Percentiles rank a stretch among this genome's conserved stretches.
Conservation (phyloP, 1,140 invertebrate species). For the Pteromalus puparum region DNA sequence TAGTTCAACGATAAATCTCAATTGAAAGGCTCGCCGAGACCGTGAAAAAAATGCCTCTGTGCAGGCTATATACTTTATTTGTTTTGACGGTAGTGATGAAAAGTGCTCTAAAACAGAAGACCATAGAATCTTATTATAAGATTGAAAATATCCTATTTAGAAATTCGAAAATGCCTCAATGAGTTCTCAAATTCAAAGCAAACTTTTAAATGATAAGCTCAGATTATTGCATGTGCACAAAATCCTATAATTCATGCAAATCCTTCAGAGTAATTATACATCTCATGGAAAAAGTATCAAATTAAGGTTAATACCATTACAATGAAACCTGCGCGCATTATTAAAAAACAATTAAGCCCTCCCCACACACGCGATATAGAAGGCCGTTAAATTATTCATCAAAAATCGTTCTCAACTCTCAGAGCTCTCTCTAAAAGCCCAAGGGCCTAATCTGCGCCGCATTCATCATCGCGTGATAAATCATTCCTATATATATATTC, state of each 20-base stretch:
- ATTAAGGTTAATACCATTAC: too few relatives aligned
- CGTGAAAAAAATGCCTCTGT: not conserved
- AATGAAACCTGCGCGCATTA: too few relatives aligned
- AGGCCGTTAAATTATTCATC: not conserved
- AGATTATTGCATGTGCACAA: too few relatives aligned
- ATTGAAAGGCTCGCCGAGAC: not conserved
- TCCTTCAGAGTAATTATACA: too few relatives aligned
- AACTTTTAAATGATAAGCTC: too few relatives aligned
- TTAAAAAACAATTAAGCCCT: not conserved
- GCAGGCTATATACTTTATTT: not conserved
- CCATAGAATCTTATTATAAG: too few relatives aligned
- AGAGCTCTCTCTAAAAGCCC: not conserved
- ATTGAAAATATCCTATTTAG: too few relatives aligned
- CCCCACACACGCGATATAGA: not conserved
- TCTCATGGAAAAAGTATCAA: too few relatives aligned
- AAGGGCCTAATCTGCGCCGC: not conserved
- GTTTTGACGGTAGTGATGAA: not conserved
- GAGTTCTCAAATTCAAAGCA: too few relatives aligned
- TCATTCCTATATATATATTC: not conserved
- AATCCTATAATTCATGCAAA: too few relatives aligned
- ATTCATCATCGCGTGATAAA: not conserved
- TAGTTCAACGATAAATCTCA: not conserved
- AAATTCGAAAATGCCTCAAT: too few relatives aligned
- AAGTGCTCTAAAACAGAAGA: too few relatives aligned
- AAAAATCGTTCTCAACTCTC: not conserved